These are phyloP conservation scores for Theretra japonica DNA, from an alignment of 2,888 invertebrate species.

Conservation along the genomic window DNA sequence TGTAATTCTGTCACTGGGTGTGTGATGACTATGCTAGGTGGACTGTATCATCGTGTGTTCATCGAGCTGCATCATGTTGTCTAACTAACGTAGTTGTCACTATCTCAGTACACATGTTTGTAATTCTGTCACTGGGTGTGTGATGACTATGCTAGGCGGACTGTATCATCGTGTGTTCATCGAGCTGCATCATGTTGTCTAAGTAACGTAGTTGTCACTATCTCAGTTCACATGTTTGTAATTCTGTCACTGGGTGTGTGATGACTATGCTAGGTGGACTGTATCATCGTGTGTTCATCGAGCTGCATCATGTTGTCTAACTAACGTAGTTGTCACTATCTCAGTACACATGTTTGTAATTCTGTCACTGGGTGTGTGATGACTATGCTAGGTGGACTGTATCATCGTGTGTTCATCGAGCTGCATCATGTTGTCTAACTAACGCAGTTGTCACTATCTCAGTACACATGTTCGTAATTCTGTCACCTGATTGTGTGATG, in stretches of 20 bases:
- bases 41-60: slow-evolving; percentile 23
- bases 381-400: background rate
- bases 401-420: background rate
- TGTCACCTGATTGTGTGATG: slow-evolving; percentile 45
- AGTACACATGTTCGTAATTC: slow-evolving; percentile 40
- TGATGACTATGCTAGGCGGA: slow-evolving; percentile 16
- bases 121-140: slow-evolving; percentile 42
- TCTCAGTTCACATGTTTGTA: slow-evolving; percentile 40
- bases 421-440: slow-evolving; percentile 26
- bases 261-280: slow-evolving; percentile 37
- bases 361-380: slow-evolving; percentile 42
- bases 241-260: slow-evolving; percentile 49
- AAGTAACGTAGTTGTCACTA: slow-evolving; percentile 35
- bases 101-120: slow-evolving; percentile 37
- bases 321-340: slow-evolving; percentile 30
- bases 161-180: background rate
- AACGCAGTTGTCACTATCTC: slow-evolving; percentile 35
- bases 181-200: slow-evolving; percentile 14
- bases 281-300: background rate
- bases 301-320: background rate
- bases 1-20: slow-evolving; percentile 48
- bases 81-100: slow-evolving; percentile 29
- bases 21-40: slow-evolving; percentile 38
- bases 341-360: slow-evolving; percentile 37
- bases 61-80: background rate